Percentiles rank a stretch among this genome's conserved stretches.
These are phyloP conservation scores for Neodontobutis hainanensis DNA, from an alignment of 2,113 vertebrate species.

Conservation along the genomic window DNA sequence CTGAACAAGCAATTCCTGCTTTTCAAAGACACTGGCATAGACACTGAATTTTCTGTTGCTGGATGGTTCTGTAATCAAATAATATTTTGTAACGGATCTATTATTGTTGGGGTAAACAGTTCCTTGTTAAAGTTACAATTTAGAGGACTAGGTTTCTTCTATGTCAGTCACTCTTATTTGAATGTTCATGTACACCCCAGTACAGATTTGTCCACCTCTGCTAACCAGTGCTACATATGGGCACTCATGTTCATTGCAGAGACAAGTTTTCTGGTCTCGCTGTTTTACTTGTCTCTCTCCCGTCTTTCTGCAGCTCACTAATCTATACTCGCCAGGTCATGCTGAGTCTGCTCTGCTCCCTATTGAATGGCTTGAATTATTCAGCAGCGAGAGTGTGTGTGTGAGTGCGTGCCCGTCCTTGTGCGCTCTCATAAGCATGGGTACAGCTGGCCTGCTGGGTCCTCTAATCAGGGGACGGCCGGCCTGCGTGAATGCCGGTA, in stretches of 20 bases:
- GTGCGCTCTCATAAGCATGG: constrained; percentile 74
- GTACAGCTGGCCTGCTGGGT: constrained; percentile 94
- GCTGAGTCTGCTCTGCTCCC: constrained; percentile 90
- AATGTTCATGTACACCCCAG: not conserved
- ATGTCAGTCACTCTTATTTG: not conserved
- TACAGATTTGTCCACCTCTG: not conserved
- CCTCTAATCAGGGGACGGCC: constrained; percentile 96
- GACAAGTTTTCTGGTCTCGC: constrained; percentile 32
- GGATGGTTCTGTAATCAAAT: not conserved
- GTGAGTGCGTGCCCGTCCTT: constrained; percentile 31
- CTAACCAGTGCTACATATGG: constrained; percentile 10
- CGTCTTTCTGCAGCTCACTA: constrained; percentile 62
- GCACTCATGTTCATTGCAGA: constrained; percentile 2
- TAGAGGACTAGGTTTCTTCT: not conserved
- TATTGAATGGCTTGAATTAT: constrained; percentile 96
- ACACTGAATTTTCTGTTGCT: not conserved
- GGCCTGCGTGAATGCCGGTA: constrained; percentile 96
- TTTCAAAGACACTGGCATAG: not conserved
- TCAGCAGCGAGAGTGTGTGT: constrained; percentile 83
- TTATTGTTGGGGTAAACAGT: no score
- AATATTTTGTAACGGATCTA: not conserved
- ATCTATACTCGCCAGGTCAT: constrained; percentile 90
- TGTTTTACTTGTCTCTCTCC: constrained; percentile 39
- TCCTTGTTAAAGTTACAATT: no score
- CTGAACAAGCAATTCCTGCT: not conserved